Conservation (phyloP, 2,888 invertebrate genomes). For the Polymixis lichenea region DNA sequence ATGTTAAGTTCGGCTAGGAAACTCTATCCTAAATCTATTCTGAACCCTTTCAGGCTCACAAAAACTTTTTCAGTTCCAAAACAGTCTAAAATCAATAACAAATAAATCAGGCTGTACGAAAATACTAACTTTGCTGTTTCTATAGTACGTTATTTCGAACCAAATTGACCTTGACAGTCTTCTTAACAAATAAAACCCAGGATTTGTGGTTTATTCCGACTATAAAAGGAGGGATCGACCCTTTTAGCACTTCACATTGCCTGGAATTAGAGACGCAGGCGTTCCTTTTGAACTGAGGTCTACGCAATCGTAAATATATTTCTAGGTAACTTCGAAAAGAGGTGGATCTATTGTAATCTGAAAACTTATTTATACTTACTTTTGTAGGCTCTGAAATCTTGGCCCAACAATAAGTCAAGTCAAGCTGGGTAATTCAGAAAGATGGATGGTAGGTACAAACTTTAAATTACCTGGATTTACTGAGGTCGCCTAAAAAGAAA, state of each 20-base stretch:
- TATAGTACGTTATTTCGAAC: slow-evolving; percentile 25
- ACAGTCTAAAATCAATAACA: too few species aligned
- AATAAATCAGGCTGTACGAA: not conserved
- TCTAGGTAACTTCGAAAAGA: slow-evolving; percentile 23
- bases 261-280: slow-evolving; percentile 25
- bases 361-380: slow-evolving; percentile 25
- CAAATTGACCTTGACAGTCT: slow-evolving; percentile 24
- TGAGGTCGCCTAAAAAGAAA: not conserved
- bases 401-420: slow-evolving; percentile 16
- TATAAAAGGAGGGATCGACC: slow-evolving; percentile 38
- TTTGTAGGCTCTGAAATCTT: slow-evolving; percentile 26
- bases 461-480: slow-evolving; percentile 26
- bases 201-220: slow-evolving; percentile 33
- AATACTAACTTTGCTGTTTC: slow-evolving; percentile 11
- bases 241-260: slow-evolving; percentile 32
- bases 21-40: not conserved
- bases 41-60: not conserved
- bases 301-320: slow-evolving; percentile 28
- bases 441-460: slow-evolving; percentile 17
- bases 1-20: not conserved
- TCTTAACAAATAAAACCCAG: slow-evolving; percentile 30
- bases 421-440: slow-evolving; percentile 14
- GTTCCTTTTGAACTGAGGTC: slow-evolving; percentile 21
- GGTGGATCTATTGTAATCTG: slow-evolving; percentile 18
- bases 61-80: not conserved